phyloP scores from a whole-genome alignment of 2,888 invertebrate species.

The Metallyticus violacea region DNA sequence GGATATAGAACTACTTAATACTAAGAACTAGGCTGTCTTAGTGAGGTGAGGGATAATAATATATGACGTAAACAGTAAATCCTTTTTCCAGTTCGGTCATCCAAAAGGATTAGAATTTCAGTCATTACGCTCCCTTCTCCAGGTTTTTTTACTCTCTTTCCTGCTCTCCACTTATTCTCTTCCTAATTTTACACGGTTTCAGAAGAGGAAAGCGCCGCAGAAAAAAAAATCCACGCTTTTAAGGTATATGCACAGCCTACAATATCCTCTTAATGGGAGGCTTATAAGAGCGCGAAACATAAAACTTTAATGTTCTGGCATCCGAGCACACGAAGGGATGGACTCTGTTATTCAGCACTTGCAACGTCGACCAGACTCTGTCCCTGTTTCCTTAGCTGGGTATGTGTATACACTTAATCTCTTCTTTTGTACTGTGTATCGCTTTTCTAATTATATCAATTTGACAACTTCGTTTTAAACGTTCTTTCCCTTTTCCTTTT shows the following conservation, averaged over 20 bases:
- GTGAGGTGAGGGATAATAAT: background rate
- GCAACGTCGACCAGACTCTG: too few relatives aligned
- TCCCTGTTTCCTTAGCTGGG: too few relatives aligned
- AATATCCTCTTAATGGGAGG: slow-evolving; percentile 1
- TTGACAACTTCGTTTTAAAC: too few relatives aligned
- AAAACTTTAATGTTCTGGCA: background rate
- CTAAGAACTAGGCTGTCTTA: background rate
- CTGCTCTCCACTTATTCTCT: background rate
- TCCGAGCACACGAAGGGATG: background rate
- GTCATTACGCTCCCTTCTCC: background rate
- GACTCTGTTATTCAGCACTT: too few relatives aligned
- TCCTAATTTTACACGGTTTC: background rate
- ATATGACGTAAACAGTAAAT: background rate
- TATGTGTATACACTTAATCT: too few relatives aligned
- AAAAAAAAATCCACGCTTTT: background rate
- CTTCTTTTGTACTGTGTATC: too few relatives aligned
- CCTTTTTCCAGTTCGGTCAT: background rate
- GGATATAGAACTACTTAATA: too few relatives aligned
- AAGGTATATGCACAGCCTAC: background rate
- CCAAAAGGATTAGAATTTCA: background rate
- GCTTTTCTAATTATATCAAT: background rate
- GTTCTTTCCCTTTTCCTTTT: background rate
- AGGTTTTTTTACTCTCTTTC: background rate
- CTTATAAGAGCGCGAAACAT: background rate
- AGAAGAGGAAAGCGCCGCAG: background rate